Percentiles rank a stretch among this genome's conserved stretches.
Evolutionary conservation across 2,888 invertebrate species (phyloP).

Genomic region (Rotaria sp.): DNA sequence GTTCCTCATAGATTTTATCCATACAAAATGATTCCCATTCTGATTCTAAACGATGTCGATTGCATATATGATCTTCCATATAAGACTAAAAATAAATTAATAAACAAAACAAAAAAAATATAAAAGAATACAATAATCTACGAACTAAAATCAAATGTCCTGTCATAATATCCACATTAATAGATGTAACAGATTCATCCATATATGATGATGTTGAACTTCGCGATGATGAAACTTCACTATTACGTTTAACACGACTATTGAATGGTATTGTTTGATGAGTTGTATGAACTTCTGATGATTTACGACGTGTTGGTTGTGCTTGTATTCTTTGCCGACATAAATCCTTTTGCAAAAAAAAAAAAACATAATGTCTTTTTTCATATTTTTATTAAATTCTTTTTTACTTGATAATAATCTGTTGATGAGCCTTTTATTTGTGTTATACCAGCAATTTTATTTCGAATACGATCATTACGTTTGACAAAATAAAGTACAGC

Average conservation of each 20-base stretch:
- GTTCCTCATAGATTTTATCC: conserved; percentile 63
- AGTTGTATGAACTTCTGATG: not conserved
- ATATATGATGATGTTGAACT: conserved; percentile 57
- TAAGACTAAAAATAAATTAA: conserved; percentile 68
- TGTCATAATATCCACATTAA: conserved; percentile 98
- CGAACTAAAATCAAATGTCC: conserved; percentile 87
- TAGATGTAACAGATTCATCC: conserved; percentile 78
- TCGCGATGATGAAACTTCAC: conserved; percentile 36
- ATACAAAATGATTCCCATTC: conserved; percentile 92
- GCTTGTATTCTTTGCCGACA: conserved; percentile 69
- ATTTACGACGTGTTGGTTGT: not conserved
- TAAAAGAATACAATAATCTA: conserved; percentile 41
- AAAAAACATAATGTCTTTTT: not conserved
- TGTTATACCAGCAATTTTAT: not conserved
- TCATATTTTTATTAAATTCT: not conserved
- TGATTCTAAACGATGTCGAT: conserved; percentile 86
- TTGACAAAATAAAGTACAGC: not conserved
- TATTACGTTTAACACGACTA: not conserved
- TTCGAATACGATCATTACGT: not conserved
- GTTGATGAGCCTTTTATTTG: not conserved
- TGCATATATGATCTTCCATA: conserved; percentile 96
- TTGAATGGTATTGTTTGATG: not conserved
- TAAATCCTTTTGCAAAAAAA: conserved; percentile 53
- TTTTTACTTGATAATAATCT: not conserved
- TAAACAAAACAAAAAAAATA: not conserved